Evolutionary conservation across 2,888 invertebrate genomes (phyloP).

Genomic region (Strigamia crassipes): DNA sequence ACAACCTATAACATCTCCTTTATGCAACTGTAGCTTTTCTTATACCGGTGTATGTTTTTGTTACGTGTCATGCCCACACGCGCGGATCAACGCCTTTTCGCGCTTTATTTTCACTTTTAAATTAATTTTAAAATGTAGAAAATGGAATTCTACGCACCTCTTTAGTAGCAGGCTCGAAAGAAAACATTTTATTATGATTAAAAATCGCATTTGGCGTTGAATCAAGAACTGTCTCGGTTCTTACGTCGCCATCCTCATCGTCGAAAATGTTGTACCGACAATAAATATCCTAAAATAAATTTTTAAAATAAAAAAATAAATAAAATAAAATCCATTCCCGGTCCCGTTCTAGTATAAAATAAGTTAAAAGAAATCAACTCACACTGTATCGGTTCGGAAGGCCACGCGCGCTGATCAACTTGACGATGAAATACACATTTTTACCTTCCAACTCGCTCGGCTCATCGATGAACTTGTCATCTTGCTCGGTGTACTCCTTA

Average conservation of each 20-base stretch:
- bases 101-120: not conserved
- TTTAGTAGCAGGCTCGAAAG: conserved; percentile 60
- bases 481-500: conserved; percentile 62
- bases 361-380: conserved; percentile 52
- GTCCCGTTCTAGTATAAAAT: not conserved
- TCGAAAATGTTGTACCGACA: conserved; percentile 62
- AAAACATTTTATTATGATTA: conserved; percentile 60
- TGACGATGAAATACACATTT: conserved; percentile 62
- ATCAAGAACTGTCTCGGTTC: conserved; percentile 57
- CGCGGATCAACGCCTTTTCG: too few species aligned
- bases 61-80: not conserved
- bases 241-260: conserved; percentile 59
- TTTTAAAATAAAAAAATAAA: not conserved
- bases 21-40: not conserved
- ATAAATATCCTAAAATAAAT: conserved; percentile 57
- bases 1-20: not conserved
- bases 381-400: conserved; percentile 63
- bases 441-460: conserved; percentile 62
- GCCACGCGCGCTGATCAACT: conserved; percentile 62
- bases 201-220: conserved; percentile 61
- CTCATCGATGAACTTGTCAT: conserved; percentile 62
- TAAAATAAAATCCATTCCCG: too few species aligned
- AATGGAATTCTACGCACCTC: conserved; percentile 55
- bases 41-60: not conserved
- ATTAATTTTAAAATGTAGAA: not conserved